Evolutionary conservation across 92 coral and sea anemone genomes (phyloP).

Genomic region (Galaxea fascicularis): DNA sequence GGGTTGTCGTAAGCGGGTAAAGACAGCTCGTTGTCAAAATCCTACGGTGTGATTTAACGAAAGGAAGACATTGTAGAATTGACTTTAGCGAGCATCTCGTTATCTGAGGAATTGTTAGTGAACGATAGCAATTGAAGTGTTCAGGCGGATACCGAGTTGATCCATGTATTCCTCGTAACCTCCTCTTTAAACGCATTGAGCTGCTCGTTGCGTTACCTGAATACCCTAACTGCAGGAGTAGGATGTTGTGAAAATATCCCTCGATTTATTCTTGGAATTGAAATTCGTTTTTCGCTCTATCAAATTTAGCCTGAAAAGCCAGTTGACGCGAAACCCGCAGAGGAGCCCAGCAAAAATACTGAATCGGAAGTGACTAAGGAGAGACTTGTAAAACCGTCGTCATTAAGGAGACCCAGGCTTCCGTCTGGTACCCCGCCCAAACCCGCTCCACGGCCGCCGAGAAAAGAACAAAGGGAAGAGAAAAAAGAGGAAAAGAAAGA

Average conservation of each 20-base stretch:
- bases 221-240: too few species aligned
- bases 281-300: not conserved
- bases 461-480: slow-evolving; percentile 37
- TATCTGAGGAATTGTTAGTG: too few species aligned
- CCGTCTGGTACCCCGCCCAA: slow-evolving; percentile 68
- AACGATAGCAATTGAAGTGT: too few species aligned
- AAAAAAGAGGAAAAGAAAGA: slow-evolving; percentile 26
- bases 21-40: too few species aligned
- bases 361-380: slow-evolving; percentile 54
- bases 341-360: slow-evolving; percentile 26
- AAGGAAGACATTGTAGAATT: too few species aligned
- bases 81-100: too few species aligned
- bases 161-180: too few species aligned
- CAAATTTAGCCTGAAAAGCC: slow-evolving; percentile 3
- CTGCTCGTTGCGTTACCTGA: too few species aligned
- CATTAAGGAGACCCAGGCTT: slow-evolving; percentile 57
- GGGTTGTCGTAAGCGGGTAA: too few species aligned
- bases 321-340: not conserved
- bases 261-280: not conserved
- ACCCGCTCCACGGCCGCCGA: slow-evolving; percentile 73
- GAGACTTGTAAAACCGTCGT: slow-evolving; percentile 75
- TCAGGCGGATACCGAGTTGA: too few species aligned
- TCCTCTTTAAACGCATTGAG: too few species aligned
- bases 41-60: too few species aligned
- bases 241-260: not conserved